These are phyloP conservation scores for Cerastis rubricosa DNA, from an alignment of 2,888 invertebrate genomes.

Conservation along the genomic window DNA sequence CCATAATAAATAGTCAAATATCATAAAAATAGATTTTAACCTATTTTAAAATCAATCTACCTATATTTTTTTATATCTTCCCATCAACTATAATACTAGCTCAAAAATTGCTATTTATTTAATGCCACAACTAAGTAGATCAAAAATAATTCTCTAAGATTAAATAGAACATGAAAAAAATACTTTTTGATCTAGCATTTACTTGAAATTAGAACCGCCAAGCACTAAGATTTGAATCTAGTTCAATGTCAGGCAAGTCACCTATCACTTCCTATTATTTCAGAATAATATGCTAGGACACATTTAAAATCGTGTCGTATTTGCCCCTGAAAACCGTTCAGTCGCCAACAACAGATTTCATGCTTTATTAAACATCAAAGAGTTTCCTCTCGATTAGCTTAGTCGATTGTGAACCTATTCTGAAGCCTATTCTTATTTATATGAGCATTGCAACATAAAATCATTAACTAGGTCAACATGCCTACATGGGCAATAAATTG, in stretches of 20 bases:
- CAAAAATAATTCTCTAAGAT: conserved; percentile 15
- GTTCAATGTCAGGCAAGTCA: conserved; percentile 61
- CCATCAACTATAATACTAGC: background rate
- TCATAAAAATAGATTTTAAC: background rate
- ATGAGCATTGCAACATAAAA: conserved; percentile 38
- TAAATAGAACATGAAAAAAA: conserved; percentile 20
- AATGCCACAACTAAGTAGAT: conserved; percentile 4
- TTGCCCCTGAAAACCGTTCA: conserved; percentile 81
- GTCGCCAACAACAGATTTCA: conserved; percentile 78
- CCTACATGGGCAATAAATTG: conserved; percentile 21
- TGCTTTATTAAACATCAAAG: conserved; percentile 82
- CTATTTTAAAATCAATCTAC: background rate
- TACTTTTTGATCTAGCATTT: conserved; percentile 26
- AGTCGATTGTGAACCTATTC: conserved; percentile 74
- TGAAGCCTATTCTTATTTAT: conserved; percentile 50
- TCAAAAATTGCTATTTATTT: background rate
- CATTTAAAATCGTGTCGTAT: conserved; percentile 55
- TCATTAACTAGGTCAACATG: conserved; percentile 14
- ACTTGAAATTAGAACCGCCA: conserved; percentile 19
- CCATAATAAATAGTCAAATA: background rate
- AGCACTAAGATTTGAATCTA: conserved; percentile 49
- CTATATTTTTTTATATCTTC: background rate
- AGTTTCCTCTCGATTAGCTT: conserved; percentile 81
- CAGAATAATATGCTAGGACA: conserved; percentile 43
- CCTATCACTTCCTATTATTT: conserved; percentile 67